A percentile compares a stretch with the other conserved stretches of the same genome.
Evolutionary conservation across 35 echinoderm and acorn worm species (phyloP).

Genomic region (Heliocidaris tuberculata): DNA sequence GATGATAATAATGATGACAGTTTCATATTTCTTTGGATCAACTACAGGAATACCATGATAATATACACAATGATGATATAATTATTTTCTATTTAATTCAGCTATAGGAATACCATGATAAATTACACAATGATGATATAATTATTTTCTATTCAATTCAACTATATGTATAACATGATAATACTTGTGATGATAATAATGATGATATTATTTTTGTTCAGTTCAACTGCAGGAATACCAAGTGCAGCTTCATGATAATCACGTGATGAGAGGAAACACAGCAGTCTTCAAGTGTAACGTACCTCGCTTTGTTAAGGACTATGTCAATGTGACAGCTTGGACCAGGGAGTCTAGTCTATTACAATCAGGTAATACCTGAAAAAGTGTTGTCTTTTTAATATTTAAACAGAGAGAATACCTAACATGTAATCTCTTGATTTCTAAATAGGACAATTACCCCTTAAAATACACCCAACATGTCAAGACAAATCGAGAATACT

Average conservation of each 20-base stretch:
- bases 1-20: background rate
- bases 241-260: constrained; percentile 78
- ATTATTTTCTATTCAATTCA: background rate
- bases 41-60: no score
- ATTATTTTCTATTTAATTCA: no score
- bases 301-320: constrained; percentile 85
- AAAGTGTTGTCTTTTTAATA: no score
- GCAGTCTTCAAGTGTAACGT: constrained; percentile 94
- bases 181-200: background rate
- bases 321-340: constrained; percentile 94
- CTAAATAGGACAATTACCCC: no score
- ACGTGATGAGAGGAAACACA: constrained; percentile 90
- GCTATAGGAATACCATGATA: no score
- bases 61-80: no score
- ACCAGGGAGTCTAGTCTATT: constrained; percentile 53
- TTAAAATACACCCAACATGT: no score
- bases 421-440: no score
- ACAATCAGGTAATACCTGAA: constrained; percentile 55
- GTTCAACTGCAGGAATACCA: constrained; percentile 74
- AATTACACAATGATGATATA: background rate
- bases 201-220: constrained; percentile 46
- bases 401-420: background rate
- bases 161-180: background rate
- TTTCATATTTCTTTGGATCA: no score
- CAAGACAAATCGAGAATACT: no score